A percentile compares a stretch with the other conserved stretches of the same genome.
Evolutionary conservation across 2,113 vertebrate genomes (phyloP).

Genomic region (Limanda limanda): DNA sequence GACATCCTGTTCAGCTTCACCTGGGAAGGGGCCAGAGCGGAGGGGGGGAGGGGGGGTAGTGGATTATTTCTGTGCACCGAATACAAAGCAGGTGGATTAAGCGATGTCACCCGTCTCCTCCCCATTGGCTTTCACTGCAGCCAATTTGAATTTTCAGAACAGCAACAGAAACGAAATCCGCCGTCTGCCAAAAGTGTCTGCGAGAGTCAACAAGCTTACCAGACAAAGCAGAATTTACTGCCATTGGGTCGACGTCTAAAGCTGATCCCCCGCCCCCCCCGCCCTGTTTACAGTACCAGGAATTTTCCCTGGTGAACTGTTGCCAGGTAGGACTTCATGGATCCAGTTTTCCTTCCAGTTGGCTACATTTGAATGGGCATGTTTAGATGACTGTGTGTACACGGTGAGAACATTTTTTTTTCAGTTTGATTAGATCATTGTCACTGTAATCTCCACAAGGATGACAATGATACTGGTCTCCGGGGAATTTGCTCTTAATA

Average conservation of each 20-base stretch:
- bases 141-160: slow-evolving; percentile 56
- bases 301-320: slow-evolving; percentile 54
- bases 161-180: slow-evolving; percentile 29
- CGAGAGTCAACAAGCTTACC: slow-evolving; percentile 50
- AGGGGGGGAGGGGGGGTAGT: slow-evolving; percentile 19
- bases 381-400: slow-evolving; percentile 8
- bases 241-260: slow-evolving; percentile 46
- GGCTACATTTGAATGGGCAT: slow-evolving; percentile 27
- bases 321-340: slow-evolving; percentile 58
- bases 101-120: slow-evolving; percentile 24
- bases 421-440: slow-evolving; percentile 12
- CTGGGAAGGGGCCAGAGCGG: slow-evolving; percentile 69
- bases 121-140: slow-evolving; percentile 44
- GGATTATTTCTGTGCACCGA: slow-evolving; percentile 41
- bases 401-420: slow-evolving; percentile 6
- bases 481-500: not conserved
- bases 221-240: slow-evolving; percentile 41
- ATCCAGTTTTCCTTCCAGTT: slow-evolving; percentile 60
- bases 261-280: not conserved
- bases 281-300: slow-evolving; percentile 61
- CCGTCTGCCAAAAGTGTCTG: slow-evolving; percentile 49
- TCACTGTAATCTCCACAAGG: slow-evolving; percentile 10
- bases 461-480: slow-evolving; percentile 2
- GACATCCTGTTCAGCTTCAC: slow-evolving; percentile 90
- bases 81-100: slow-evolving; percentile 66